Evolutionary conservation across 2,888 invertebrate genomes (phyloP), one percentile per base, ranked within the genome.

Genomic region (Dimorphilus gyrociliatus): DNA sequence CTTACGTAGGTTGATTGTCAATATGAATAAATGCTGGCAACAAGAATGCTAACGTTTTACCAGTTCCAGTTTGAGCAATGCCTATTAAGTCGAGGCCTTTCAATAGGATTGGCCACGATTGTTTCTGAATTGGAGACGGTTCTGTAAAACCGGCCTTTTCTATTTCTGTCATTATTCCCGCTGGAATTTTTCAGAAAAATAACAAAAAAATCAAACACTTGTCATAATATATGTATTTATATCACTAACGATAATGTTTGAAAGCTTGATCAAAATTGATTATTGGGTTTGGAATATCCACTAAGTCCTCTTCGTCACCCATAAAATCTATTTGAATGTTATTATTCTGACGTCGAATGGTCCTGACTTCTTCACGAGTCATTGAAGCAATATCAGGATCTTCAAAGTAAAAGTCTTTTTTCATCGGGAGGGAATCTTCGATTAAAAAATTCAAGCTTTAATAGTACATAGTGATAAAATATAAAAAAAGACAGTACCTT

Each of bases 21-120:
- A 86, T 85, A 53, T 92, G 90, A 42, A 92, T 78, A 45, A 92
- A 69, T 8, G 85, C 90, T 6, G 92, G 92, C 31, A 92, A 58
- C 1, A 90, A 65, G 53, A 88, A 92, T 0, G 88, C 92, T 33
- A 94, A 66, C 0, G 94, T 94, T 66, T 94, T 94, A 0, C 88
- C 85, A 52, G 66, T 63, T 21, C 69, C 69, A 12, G 69, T 66
- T 55, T 63, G 45, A 29, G 92, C 92, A 41, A 94, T 90, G 6
- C 92, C 92, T 56, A 94, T 90, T 55, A 92, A 64, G 63, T 94
- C 92, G 51, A 78, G 74, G 0, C 94, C 94, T 49, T 75, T 73
- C 24, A 94, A 63, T 1, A 92, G 67, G 36, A 92, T 72, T 1
- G 94, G 94, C 92, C 92, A 94, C 0, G 84, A 79, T 64, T 90